phyloP scores from a whole-genome alignment of 2,888 invertebrate genomes.

The Frankliniella intonsa region DNA sequence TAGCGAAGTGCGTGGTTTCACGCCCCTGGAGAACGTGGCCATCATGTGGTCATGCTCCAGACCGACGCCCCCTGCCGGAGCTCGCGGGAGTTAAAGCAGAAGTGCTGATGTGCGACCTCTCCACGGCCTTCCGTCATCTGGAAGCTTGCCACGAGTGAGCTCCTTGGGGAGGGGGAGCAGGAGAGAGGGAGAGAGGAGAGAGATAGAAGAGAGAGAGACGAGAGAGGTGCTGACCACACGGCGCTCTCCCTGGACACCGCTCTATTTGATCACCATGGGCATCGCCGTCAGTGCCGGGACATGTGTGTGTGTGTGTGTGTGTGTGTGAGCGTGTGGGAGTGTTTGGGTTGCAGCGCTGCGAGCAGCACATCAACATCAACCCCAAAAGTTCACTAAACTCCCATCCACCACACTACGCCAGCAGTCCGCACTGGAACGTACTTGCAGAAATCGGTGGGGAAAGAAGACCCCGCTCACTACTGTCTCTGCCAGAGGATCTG shows the following conservation, averaged over 20 bases:
- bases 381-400: conserved; percentile 9
- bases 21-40: no score
- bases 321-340: background rate
- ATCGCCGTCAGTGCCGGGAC: background rate
- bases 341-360: background rate
- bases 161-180: background rate
- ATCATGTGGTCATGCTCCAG: no score
- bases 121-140: background rate
- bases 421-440: no score
- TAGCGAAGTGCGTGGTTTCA: no score
- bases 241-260: background rate
- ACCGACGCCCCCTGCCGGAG: no score
- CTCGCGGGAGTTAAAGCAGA: no score
- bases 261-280: conserved; percentile 17
- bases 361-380: conserved; percentile 16
- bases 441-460: no score
- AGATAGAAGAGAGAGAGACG: background rate
- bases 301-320: background rate
- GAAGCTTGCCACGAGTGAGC: background rate
- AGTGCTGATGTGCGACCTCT: background rate
- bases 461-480: no score
- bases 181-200: background rate
- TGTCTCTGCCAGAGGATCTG: no score
- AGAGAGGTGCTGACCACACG: background rate
- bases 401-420: background rate